Percentiles rank a stretch among this genome's conserved stretches.
Conservation (phyloP, 1,140 invertebrate species). For the Latrodectus geometricus region DNA sequence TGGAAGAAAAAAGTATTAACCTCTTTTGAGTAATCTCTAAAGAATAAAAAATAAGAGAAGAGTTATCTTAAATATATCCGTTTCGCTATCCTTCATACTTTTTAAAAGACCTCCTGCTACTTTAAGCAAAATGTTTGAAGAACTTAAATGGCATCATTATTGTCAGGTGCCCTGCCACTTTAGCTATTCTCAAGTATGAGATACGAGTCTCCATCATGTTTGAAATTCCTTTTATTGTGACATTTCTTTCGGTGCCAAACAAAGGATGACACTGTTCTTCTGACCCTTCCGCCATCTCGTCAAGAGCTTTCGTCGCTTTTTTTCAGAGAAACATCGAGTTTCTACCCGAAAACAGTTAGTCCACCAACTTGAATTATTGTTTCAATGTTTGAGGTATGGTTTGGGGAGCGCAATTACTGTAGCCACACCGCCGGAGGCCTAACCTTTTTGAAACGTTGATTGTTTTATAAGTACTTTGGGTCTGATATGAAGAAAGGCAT, state of each 20-base stretch:
- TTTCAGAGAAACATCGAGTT: neutral
- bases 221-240: conserved; percentile 37
- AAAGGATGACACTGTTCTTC: conserved; percentile 22
- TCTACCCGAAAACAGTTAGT: neutral
- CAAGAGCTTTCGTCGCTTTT: conserved; percentile 10
- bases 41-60: neutral
- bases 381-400: neutral
- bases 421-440: neutral
- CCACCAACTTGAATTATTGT: neutral
- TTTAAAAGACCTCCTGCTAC: neutral
- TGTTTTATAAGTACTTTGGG: neutral
- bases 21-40: too few relatives aligned
- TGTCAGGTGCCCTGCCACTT: conserved; percentile 29
- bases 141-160: conserved; percentile 44
- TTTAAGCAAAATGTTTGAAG: conserved; percentile 13
- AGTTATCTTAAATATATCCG: conserved; percentile 17
- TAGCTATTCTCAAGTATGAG: neutral
- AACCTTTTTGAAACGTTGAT: neutral
- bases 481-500: neutral
- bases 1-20: too few relatives aligned
- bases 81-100: neutral
- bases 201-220: neutral
- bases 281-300: conserved; percentile 6
- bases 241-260: neutral
- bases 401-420: neutral